Evolutionary conservation across 2,888 invertebrate genomes (phyloP), one percentile per base, ranked within the genome.

Genomic region (Euspilapteryx auroguttella): DNA sequence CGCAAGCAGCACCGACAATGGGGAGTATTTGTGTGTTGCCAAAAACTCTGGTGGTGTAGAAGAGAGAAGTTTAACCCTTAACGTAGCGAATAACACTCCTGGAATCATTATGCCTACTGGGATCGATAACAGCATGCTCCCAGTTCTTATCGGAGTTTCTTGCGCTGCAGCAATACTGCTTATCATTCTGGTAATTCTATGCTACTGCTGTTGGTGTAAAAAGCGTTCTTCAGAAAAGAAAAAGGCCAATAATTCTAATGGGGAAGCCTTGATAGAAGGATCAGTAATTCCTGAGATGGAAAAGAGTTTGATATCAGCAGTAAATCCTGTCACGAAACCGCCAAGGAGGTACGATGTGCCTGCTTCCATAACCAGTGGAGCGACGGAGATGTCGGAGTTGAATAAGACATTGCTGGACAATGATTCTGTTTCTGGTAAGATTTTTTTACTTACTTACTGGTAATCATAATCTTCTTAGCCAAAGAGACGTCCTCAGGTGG

Each of bases 321-420:
- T 90, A 14, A 90, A 91, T 63, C 90, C 90, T 0, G 86, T 91
- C 11, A 86, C 87, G 32, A 91, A 92, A 48, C 89, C 90, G 1
- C 89, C 89, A 4, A 73, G 90, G 27, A 78, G 89, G 34, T 87
- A 86, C 38, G 89, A 89, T 33, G 81, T 81, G 30, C 86, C 87
- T 12, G 79, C 81, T 8, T 84, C 86, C 4, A 81, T 85, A 12
- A 81, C 80, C 28, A 83, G 83, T 36, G 87, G 86, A 29, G 86
- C 81, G 11, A 89, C 89, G 4, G 90, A 91, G 63, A 85, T 88
- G 64, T 87, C 87, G 33, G 91, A 91, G 54, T 77, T 86, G 36
- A 90, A 89, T 55, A 84, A 86, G 53, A 90, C 87, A 37, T 77
- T 90, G 42, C 79, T 89, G 55, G 89, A 89, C 66, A 84, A 79